Evolutionary conservation across 1,140 invertebrate genomes (phyloP), one percentile per base, ranked within the genome.

Genomic region (Elymnias hypermnestra): DNA sequence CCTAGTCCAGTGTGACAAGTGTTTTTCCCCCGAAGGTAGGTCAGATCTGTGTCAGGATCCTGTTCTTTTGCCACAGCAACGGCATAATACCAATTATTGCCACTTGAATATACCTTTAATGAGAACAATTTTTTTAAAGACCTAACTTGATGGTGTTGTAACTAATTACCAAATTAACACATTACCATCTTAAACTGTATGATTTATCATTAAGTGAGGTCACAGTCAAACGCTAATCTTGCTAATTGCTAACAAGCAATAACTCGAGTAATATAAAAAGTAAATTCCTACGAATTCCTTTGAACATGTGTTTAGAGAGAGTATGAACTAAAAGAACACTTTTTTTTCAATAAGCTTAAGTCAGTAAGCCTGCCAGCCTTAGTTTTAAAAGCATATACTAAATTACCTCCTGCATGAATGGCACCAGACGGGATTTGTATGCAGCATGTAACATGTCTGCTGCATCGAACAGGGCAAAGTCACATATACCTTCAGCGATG

Each of bases 371-470:
- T n/a, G n/a, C n/a, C n/a, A n/a, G n/a, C n/a, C n/a, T n/a, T n/a
- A n/a, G n/a, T n/a, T n/a, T n/a, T n/a, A n/a, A n/a, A n/a, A 9
- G 23, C 10, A 26, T 26, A 26, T 9, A 9, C 10, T 12, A 6
- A 22, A 14, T 33, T 25, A 83, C 91, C 88, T 97, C 95, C 1
- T 94, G 91, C 72, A 98, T 92, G 66, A 97, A 94, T 0, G 96
- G 96, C 39, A 97, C 90, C 1, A 97, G 83, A 7, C 92, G 89
- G 60, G 92, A 95, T 9, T 90, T 88, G 5, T 94, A 74, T 0
- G 97, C 97, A 21, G 94, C 97, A 21, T 94, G 96, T 68, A 98
- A 96, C 36, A 98, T 94, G 79, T 98, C 97, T 4, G 96, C 95
- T 2, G 97, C 94, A 85, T 99, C 97, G 9, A 98, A 87, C 1